These are phyloP conservation scores for Artemia sp. DNA, from an alignment of 2,888 invertebrate species.

Conservation along the genomic window DNA sequence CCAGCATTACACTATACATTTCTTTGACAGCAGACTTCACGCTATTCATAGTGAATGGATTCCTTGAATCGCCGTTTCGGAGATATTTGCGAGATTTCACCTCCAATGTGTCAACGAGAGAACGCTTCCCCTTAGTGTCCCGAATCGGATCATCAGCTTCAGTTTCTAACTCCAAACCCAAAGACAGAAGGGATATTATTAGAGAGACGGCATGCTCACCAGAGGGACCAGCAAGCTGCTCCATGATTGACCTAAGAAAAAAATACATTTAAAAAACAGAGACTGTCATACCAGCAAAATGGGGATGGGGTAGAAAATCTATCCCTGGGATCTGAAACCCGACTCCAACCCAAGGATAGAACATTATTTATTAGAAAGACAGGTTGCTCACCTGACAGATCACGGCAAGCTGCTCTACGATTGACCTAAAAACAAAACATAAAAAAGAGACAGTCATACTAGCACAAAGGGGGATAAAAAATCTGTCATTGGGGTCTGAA, in stretches of 20 bases:
- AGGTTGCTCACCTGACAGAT: too few relatives aligned
- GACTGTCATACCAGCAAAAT: too few relatives aligned
- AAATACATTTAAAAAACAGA: background rate
- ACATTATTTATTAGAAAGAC: too few relatives aligned
- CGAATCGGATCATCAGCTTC: conserved; percentile 6
- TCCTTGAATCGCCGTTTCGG: background rate
- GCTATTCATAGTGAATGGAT: background rate
- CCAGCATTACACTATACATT: background rate
- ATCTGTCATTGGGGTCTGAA: too few relatives aligned
- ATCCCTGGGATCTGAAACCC: too few relatives aligned
- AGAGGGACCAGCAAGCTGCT: background rate
- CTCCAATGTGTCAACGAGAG: background rate
- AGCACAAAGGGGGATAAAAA: too few relatives aligned
- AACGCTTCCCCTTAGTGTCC: background rate
- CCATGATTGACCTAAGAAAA: background rate
- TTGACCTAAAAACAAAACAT: too few relatives aligned
- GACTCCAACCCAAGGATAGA: too few relatives aligned
- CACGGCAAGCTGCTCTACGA: too few relatives aligned
- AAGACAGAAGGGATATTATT: background rate
- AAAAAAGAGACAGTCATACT: too few relatives aligned
- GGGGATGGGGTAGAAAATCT: too few relatives aligned
- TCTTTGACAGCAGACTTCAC: background rate
- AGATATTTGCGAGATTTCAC: background rate
- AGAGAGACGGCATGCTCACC: background rate
- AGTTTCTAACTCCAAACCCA: background rate